Percentiles rank a stretch among this genome's conserved stretches.
Conservation (phyloP, 2,113 vertebrate genomes). For the Spea bombifrons region DNA sequence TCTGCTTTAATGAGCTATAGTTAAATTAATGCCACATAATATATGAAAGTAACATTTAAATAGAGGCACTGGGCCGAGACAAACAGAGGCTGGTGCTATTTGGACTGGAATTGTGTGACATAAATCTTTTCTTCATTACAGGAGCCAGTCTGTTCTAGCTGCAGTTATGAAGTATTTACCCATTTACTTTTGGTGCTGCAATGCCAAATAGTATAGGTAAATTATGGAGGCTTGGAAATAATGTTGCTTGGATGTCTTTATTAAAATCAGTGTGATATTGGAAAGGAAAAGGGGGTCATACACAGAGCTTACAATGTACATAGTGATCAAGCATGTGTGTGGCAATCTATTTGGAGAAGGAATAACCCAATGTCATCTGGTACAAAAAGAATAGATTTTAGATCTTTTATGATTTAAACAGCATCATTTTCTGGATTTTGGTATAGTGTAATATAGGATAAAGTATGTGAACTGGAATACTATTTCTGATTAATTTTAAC, state of each 20-base stretch:
- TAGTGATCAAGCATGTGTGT: background rate
- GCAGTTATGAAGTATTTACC: conserved; percentile 85
- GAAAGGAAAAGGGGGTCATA: conserved; percentile 17
- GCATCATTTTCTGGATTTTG: background rate
- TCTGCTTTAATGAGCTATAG: conserved; percentile 99
- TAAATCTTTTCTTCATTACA: conserved; percentile 97
- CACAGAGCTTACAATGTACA: conserved; percentile 27
- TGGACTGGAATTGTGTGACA: conserved; percentile 92
- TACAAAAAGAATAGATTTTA: background rate
- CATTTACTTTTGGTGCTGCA: conserved; percentile 77
- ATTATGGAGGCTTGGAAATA: conserved; percentile 78
- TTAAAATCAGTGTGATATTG: conserved; percentile 59
- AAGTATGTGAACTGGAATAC: no score
- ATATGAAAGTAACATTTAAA: conserved; percentile 99
- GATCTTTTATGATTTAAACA: background rate
- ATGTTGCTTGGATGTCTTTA: conserved; percentile 70
- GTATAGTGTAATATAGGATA: background rate
- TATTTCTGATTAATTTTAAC: no score
- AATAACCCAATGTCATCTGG: background rate
- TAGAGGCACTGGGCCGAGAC: conserved; percentile 99
- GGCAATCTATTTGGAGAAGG: background rate
- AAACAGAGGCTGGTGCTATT: conserved; percentile 93
- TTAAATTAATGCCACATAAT: conserved; percentile 99
- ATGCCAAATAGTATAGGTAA: conserved; percentile 83
- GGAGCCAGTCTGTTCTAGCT: conserved; percentile 77